Percentiles rank a stretch among this genome's conserved stretches.
These are phyloP conservation scores for Apocrypta bakeri DNA, from an alignment of 1,140 invertebrate genomes.

Conservation along the genomic window DNA sequence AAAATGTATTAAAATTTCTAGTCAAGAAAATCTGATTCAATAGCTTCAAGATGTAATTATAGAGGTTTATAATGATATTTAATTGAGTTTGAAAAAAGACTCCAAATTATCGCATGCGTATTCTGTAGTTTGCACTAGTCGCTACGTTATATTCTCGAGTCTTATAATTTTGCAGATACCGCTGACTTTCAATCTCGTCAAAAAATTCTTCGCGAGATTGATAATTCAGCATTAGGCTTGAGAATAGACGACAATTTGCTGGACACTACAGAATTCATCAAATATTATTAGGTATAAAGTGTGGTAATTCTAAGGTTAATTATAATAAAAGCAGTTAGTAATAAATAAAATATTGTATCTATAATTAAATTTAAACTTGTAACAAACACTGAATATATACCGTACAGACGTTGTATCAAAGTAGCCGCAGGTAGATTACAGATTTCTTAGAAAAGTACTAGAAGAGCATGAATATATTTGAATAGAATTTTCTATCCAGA, in stretches of 20 bases:
- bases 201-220: neutral
- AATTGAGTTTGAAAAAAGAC: too few species aligned
- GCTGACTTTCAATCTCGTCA: neutral
- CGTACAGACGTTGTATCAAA: too few species aligned
- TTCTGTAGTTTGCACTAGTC: neutral
- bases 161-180: neutral
- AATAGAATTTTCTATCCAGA: neutral
- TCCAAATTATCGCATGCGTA: neutral
- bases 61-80: too few species aligned
- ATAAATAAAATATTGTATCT: too few species aligned
- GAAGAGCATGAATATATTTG: neutral
- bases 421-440: too few species aligned
- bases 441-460: neutral
- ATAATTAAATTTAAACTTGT: too few species aligned
- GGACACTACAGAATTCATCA: neutral
- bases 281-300: neutral
- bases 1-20: too few species aligned
- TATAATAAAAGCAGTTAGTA: too few species aligned
- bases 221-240: neutral
- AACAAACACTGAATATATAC: too few species aligned
- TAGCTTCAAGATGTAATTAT: neutral
- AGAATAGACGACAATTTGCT: neutral
- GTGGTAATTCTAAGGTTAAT: too few species aligned
- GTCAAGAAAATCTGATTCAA: too few species aligned
- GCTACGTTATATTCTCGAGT: neutral